Base-by-base conservation (phyloP, 2,797 vertebrate genomes). In the Borostomias antarcticus region DNA sequence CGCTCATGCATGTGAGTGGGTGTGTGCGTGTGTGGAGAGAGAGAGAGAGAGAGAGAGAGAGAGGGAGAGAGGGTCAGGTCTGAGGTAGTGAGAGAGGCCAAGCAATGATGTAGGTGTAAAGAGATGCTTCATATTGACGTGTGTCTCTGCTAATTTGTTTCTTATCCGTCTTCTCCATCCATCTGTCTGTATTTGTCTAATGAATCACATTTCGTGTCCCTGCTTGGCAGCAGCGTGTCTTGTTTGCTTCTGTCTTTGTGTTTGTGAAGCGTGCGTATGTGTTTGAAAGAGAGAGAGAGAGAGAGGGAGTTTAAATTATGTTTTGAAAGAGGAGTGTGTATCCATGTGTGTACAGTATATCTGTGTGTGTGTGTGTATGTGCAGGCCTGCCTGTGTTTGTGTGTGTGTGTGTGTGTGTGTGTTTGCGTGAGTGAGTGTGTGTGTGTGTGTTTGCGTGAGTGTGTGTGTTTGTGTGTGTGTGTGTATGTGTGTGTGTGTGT, bases 101-200 rank as follows among this genome's bases (percentile, higher is more conserved):
- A 50, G 47, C 47, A 51, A 26, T 77, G n/a, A n/a, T n/a, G n/a
- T n/a, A 75, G 79, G 68, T 82, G 72, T n/a, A n/a, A 70, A 77
- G 4, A 80, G 82, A 75, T 80, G 72, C 82, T 82, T 82, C 79
- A 80, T 86, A 70, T 82, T n/a, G n/a, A n/a, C n/a, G 83, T 82
- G 87, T 88, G 76, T 56, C 37, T 83, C 75, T 80, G 76, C 76
- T 90, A 87, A 90, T 90, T 82, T 87, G 72, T 79, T 78, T 83
- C 76, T 87, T 88, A 83, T 89, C 84, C 82, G 81, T 70, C 72
- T 82, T 83, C 84, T 89, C 86, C 81, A 80, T 88, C 84, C 79
- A 84, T 84, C 85, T 79, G 7, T 86, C 84, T 85, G 80, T 85
- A 85, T 89, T 91, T 89, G 83, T 87, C 74, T 90, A 87, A 89